These are phyloP conservation scores for Mimachlamys varia DNA, from an alignment of 2,888 invertebrate species.

Conservation along the genomic window DNA sequence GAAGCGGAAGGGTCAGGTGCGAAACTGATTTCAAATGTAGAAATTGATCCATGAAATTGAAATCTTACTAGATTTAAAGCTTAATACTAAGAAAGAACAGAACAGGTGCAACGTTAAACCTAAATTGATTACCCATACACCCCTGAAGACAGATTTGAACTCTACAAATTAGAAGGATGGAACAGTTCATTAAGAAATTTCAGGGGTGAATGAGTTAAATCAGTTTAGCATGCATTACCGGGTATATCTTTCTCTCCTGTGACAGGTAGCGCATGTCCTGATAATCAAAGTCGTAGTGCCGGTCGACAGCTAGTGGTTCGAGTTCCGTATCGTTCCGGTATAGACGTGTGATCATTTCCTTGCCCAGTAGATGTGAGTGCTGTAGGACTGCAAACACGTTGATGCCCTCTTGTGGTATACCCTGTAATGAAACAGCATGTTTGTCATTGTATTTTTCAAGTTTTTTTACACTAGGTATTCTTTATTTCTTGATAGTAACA, in stretches of 20 bases:
- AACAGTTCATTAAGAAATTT: no score
- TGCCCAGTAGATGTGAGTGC: slow-evolving; percentile 65
- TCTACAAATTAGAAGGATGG: no score
- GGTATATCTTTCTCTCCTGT: slow-evolving; percentile 47
- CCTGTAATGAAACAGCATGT: neutral
- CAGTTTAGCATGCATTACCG: neutral
- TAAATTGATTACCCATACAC: no score
- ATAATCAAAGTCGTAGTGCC: slow-evolving; percentile 64
- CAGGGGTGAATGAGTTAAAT: no score
- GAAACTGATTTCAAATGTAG: no score
- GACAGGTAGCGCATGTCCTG: slow-evolving; percentile 55
- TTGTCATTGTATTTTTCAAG: no score
- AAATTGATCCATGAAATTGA: neutral
- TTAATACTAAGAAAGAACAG: neutral
- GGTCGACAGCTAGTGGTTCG: slow-evolving; percentile 55
- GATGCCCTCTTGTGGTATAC: slow-evolving; percentile 45
- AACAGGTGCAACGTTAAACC: neutral
- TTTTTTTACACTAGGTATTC: no score
- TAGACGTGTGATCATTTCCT: slow-evolving; percentile 59
- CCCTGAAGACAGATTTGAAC: no score
- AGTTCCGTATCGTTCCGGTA: slow-evolving; percentile 59
- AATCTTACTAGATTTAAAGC: neutral
- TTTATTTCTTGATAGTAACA: no score
- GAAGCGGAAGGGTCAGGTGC: no score
- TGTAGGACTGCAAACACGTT: slow-evolving; percentile 62